A percentile compares a stretch with the other conserved stretches of the same genome.
Conservation (phyloP, 2,888 invertebrate genomes). For the Mamestra brassicae region DNA sequence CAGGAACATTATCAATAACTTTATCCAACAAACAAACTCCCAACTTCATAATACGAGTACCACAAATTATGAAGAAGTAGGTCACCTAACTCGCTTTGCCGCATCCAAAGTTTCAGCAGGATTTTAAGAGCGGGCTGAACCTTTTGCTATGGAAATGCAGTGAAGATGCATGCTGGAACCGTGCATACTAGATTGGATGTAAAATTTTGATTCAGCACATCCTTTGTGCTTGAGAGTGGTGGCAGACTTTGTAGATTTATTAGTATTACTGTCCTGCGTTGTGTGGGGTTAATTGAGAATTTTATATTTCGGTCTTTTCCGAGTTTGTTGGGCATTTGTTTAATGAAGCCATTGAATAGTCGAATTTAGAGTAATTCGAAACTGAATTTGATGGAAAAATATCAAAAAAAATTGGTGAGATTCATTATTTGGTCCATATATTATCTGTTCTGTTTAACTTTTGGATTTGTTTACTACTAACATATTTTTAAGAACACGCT, state of each 20-base stretch:
- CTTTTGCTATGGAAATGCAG: slow-evolving; percentile 81
- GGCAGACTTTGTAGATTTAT: slow-evolving; percentile 49
- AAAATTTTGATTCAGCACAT: slow-evolving; percentile 76
- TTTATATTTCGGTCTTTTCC: background rate
- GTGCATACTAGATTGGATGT: slow-evolving; percentile 78
- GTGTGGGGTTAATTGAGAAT: slow-evolving; percentile 29
- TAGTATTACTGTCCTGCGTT: slow-evolving; percentile 5
- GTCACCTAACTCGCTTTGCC: slow-evolving; percentile 49
- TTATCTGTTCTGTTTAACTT: background rate
- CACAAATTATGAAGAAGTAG: slow-evolving; percentile 52
- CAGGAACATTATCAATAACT: slow-evolving; percentile 46
- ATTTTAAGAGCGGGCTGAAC: slow-evolving; percentile 60
- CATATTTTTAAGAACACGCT: too few species aligned
- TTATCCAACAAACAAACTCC: slow-evolving; percentile 36
- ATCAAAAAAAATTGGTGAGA: background rate
- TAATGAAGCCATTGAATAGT: background rate
- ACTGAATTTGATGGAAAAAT: background rate
- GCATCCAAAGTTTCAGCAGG: slow-evolving; percentile 51
- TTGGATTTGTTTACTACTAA: background rate
- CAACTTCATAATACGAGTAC: slow-evolving; percentile 42
- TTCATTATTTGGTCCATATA: background rate
- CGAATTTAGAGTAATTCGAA: background rate
- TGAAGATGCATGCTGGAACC: slow-evolving; percentile 72
- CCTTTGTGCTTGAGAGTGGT: slow-evolving; percentile 66
- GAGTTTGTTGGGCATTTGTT: too few species aligned